phyloP scores from a whole-genome alignment of 2,888 invertebrate genomes.

The Limnephilus lunatus region DNA sequence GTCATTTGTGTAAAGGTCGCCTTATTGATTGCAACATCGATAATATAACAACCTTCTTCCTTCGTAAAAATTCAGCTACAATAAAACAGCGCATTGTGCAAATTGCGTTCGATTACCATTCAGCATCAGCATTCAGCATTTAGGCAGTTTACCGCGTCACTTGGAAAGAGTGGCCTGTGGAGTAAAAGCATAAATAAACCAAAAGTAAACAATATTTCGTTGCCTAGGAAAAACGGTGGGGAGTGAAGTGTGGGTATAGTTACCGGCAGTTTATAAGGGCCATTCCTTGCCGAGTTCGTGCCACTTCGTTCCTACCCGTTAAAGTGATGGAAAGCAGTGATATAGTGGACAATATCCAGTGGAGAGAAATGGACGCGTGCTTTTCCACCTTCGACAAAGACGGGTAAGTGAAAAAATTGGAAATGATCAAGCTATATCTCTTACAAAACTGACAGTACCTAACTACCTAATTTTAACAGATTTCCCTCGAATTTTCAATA shows the following conservation, averaged over 20 bases:
- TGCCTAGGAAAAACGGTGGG: conserved; percentile 69
- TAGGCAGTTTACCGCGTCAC: conserved; percentile 9
- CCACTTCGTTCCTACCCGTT: conserved; percentile 75
- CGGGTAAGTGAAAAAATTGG: conserved; percentile 79
- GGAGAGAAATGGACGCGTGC: conserved; percentile 91
- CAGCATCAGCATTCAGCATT: conserved; percentile 4
- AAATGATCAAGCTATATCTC: neutral
- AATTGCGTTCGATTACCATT: conserved; percentile 12
- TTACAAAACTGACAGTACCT: conserved; percentile 28
- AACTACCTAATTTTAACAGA: neutral
- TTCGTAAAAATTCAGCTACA: neutral
- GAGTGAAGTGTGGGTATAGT: conserved; percentile 55
- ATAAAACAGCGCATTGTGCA: neutral
- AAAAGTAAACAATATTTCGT: conserved; percentile 43
- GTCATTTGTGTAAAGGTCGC: neutral
- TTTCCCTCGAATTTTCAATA: neutral
- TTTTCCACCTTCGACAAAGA: conserved; percentile 94
- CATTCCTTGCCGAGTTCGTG: conserved; percentile 64
- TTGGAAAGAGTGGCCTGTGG: neutral
- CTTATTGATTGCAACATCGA: neutral
- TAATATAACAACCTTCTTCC: neutral
- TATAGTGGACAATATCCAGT: conserved; percentile 76
- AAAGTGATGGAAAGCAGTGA: conserved; percentile 71
- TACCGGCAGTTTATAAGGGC: conserved; percentile 50
- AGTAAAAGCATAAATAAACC: neutral